A percentile compares a stretch with the other conserved stretches of the same genome.
These are phyloP conservation scores for Epinotia nisella DNA, from an alignment of 2,888 invertebrate species.

Conservation along the genomic window DNA sequence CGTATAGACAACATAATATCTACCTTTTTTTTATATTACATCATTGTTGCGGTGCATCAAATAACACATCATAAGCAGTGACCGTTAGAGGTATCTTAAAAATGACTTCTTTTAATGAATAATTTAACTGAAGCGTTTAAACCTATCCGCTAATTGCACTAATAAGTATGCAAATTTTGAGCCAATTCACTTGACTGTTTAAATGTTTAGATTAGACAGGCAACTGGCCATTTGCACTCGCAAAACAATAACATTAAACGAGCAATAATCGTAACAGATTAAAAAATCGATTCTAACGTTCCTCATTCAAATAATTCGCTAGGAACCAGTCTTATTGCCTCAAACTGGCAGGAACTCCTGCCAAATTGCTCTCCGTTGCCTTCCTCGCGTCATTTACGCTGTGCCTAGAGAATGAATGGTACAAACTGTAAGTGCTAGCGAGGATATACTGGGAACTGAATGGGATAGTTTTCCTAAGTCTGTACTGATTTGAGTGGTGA, in stretches of 20 bases:
- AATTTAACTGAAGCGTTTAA: not conserved
- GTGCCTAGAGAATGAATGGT: conserved; percentile 52
- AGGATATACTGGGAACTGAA: conserved; percentile 22
- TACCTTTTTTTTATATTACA: too few species aligned
- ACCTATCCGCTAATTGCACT: too few species aligned
- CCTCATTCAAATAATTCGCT: conserved; percentile 62
- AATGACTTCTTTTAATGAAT: not conserved
- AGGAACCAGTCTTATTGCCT: conserved; percentile 63
- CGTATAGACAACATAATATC: too few species aligned
- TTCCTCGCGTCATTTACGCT: conserved; percentile 78
- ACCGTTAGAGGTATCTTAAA: not conserved
- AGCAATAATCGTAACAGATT: conserved; percentile 34
- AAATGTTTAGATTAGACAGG: conserved; percentile 9
- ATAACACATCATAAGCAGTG: too few species aligned
- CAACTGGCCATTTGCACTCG: conserved; percentile 9
- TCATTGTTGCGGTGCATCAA: too few species aligned
- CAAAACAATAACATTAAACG: conserved; percentile 35
- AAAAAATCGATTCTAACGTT: conserved; percentile 45
- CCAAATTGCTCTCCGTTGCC: conserved; percentile 79
- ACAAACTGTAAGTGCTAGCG: conserved; percentile 40
- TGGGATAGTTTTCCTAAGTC: not conserved
- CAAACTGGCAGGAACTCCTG: conserved; percentile 67
- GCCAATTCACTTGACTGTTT: not conserved
- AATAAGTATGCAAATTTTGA: not conserved
- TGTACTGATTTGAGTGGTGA: not conserved